phyloP scores from a whole-genome alignment of 2,888 invertebrate species.

The Zaprionus lineosus region DNA sequence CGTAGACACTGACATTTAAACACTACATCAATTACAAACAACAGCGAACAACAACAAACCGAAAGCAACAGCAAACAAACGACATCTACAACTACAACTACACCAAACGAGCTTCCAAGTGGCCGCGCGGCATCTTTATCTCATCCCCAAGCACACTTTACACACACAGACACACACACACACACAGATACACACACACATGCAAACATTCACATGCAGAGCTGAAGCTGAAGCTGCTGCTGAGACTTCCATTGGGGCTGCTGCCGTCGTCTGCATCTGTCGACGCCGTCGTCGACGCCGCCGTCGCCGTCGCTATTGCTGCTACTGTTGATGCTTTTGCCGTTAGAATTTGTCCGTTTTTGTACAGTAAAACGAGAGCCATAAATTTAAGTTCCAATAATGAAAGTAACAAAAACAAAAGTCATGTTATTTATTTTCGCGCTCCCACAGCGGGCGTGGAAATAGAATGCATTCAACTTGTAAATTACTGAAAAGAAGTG shows the following conservation, averaged over 20 bases:
- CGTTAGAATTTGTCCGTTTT: slow-evolving; percentile 69
- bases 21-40: no score
- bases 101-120: slow-evolving; percentile 70
- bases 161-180: slow-evolving; percentile 11
- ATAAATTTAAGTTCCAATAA: slow-evolving; percentile 72
- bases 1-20: no score
- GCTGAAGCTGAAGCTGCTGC: slow-evolving; percentile 25
- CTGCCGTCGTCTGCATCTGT: slow-evolving; percentile 17
- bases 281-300: slow-evolving; percentile 29
- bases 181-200: not conserved
- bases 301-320: slow-evolving; percentile 29
- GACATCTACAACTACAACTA: slow-evolving; percentile 17
- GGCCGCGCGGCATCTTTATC: slow-evolving; percentile 38
- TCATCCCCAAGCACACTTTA: slow-evolving; percentile 12
- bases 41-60: slow-evolving; percentile 19
- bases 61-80: slow-evolving; percentile 35
- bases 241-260: no score
- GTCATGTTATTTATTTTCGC: slow-evolving; percentile 60
- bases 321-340: slow-evolving; percentile 44
- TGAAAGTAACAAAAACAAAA: slow-evolving; percentile 46
- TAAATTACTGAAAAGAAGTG: slow-evolving; percentile 61
- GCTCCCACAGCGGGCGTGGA: slow-evolving; percentile 34
- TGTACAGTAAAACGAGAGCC: slow-evolving; percentile 69
- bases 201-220: slow-evolving; percentile 14
- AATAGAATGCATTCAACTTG: slow-evolving; percentile 65